Evolutionary conservation across 2,113 vertebrate genomes (phyloP).

Genomic region (Chaetodon auriga): DNA sequence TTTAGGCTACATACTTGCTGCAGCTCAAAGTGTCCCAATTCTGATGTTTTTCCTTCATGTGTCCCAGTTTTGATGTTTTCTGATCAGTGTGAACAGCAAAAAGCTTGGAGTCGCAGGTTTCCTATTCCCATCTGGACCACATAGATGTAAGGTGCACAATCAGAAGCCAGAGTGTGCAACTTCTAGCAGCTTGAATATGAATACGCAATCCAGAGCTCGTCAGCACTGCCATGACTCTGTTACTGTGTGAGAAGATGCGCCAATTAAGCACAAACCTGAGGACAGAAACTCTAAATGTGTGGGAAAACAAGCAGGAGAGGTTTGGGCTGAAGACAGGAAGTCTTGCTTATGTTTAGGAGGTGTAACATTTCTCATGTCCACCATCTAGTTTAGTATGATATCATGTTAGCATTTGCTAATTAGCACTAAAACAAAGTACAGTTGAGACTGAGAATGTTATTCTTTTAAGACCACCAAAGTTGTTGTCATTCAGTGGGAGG

Average conservation of each 20-base stretch:
- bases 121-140: slow-evolving; percentile 15
- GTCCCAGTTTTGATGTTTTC: slow-evolving; percentile 58
- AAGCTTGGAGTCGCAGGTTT: slow-evolving; percentile 10
- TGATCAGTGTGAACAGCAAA: slow-evolving; percentile 43
- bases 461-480: background rate
- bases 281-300: background rate
- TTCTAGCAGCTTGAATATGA: background rate
- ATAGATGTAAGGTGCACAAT: slow-evolving; percentile 1
- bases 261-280: background rate
- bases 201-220: background rate
- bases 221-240: background rate
- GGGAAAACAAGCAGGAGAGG: background rate
- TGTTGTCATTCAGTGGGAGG: background rate
- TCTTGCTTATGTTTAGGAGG: background rate
- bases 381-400: background rate
- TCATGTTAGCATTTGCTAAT: background rate
- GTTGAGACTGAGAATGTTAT: background rate
- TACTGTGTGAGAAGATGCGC: background rate
- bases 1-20: slow-evolving; percentile 14
- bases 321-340: background rate
- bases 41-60: slow-evolving; percentile 30
- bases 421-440: background rate
- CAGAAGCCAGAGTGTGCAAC: slow-evolving; percentile 1
- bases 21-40: slow-evolving; percentile 43
- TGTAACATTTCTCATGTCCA: background rate